A percentile compares a stretch with the other conserved stretches of the same genome.
These are phyloP conservation scores for Drosophila repletoides DNA, from an alignment of 1,140 invertebrate genomes.

Conservation along the genomic window DNA sequence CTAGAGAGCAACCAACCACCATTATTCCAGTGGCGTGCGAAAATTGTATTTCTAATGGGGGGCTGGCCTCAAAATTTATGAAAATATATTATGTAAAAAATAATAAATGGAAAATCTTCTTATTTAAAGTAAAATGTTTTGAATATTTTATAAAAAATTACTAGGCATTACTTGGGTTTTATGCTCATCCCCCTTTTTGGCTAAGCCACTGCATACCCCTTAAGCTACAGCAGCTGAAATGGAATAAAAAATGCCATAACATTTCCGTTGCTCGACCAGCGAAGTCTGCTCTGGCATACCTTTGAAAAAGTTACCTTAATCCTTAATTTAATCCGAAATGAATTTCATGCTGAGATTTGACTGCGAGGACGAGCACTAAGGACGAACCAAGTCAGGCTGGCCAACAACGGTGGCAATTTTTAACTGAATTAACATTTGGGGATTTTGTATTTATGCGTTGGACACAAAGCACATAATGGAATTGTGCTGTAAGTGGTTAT, in stretches of 20 bases:
- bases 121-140: no score
- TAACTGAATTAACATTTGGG: conserved; percentile 41
- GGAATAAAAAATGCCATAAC: conserved; percentile 27
- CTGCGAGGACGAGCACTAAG: conserved; percentile 7
- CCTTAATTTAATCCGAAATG: conserved; percentile 65
- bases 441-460: conserved; percentile 28
- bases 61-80: no score
- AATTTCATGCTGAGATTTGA: conserved; percentile 72
- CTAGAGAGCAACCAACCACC: no score
- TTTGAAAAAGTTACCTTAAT: conserved; percentile 71
- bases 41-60: no score
- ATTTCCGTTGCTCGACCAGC: conserved; percentile 6
- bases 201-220: no score
- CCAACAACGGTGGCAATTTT: conserved; percentile 29
- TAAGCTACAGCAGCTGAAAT: conserved; percentile 32
- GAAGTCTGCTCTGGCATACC: no score
- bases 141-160: no score
- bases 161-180: no score
- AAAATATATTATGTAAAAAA: no score
- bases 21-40: no score
- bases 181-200: not conserved
- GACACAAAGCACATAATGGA: conserved; percentile 35
- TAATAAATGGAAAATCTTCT: no score
- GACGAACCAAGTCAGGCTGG: not conserved
- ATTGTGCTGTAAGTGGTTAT: conserved; percentile 23